phyloP scores from a whole-genome alignment of 2,113 vertebrate species.

The Phoenicopterus ruber region DNA sequence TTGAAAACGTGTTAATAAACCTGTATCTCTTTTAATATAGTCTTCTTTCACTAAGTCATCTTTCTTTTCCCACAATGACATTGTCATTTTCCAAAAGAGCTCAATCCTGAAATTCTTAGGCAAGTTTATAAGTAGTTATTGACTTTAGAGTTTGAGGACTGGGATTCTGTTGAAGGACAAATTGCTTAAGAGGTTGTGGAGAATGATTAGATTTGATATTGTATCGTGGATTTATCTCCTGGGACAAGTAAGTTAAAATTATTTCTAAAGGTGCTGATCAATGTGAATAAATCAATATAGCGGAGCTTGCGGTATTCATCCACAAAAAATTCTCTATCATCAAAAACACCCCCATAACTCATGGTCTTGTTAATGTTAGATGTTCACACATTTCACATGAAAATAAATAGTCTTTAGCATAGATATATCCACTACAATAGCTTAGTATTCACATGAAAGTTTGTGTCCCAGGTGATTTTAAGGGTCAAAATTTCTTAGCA shows the following conservation, averaged over 20 bases:
- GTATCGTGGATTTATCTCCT: background rate
- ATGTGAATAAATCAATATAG: background rate
- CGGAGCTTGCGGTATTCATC: background rate
- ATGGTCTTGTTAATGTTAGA: background rate
- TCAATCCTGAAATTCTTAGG: background rate
- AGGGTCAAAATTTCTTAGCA: background rate
- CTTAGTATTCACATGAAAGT: background rate
- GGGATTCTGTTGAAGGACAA: background rate
- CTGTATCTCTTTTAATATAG: background rate
- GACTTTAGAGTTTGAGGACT: background rate
- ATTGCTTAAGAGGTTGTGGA: background rate
- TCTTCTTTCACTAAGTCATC: background rate
- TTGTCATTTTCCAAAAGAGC: background rate
- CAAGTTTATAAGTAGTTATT: background rate
- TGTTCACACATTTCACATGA: background rate
- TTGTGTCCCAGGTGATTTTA: background rate
- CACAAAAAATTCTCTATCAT: background rate
- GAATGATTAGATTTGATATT: background rate
- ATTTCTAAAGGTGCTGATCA: slow-evolving; percentile 15
- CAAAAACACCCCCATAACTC: background rate
- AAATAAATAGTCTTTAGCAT: background rate
- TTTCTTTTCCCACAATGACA: background rate
- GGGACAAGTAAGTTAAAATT: slow-evolving; percentile 15
- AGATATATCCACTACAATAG: background rate
- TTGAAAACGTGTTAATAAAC: background rate